Percentiles rank a stretch among this genome's conserved stretches.
These are phyloP conservation scores for Anneissia japonica DNA, from an alignment of 35 echinoderm and acorn worm species.

Conservation along the genomic window DNA sequence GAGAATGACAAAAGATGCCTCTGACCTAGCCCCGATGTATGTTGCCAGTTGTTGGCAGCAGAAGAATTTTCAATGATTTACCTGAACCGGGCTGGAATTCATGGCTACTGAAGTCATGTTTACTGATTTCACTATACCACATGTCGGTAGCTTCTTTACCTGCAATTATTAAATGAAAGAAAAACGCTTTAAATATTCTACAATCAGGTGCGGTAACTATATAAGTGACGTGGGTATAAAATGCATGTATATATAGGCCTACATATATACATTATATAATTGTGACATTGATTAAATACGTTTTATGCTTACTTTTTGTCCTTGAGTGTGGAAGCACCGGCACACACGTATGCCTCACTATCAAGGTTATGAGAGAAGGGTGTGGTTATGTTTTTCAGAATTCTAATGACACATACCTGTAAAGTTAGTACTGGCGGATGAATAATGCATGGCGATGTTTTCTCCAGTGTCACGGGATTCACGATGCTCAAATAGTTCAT, in stretches of 20 bases:
- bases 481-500: conserved; percentile 77
- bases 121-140: conserved; percentile 88
- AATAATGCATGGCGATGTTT: conserved; percentile 92
- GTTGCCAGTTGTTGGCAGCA: no score
- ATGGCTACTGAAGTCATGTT: conserved; percentile 85
- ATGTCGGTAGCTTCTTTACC: conserved; percentile 80
- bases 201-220: background rate
- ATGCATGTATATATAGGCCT: background rate
- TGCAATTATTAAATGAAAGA: background rate
- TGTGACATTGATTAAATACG: background rate
- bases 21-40: no score
- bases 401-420: conserved; percentile 64
- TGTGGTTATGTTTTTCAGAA: no score
- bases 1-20: no score
- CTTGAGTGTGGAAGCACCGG: background rate
- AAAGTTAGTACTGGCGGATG: conserved; percentile 71
- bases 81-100: conserved; percentile 82
- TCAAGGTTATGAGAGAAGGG: no score
- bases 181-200: background rate
- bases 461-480: conserved; percentile 61
- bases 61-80: no score
- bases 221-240: background rate
- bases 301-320: background rate
- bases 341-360: background rate
- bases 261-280: background rate